Base-by-base conservation (phyloP, 1,140 invertebrate genomes). In the Tetramorium alpestre region DNA sequence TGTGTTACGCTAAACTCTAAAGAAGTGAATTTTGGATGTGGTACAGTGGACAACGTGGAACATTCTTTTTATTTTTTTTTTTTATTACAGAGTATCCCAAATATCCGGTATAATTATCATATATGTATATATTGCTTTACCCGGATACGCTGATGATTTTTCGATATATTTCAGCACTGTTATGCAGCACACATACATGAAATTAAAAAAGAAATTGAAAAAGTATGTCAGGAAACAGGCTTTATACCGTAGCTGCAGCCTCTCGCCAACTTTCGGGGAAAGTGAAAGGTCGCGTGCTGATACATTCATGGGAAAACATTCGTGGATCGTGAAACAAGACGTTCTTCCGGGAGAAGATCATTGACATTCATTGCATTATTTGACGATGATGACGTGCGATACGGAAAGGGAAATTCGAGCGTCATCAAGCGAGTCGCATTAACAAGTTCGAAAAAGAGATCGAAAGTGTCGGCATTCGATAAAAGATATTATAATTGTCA, bases 201-300 rank as follows among this genome's bases (percentile, higher is more conserved):
- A 54, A 81, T 56, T 25, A 41, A 56, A 41, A 56, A 41, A 82
- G 38, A 47, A 60, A 38, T 72, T 33, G 8, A 38, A 33, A 11
- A 58, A 84, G 69, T 82, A 60, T 82, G 80, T 62, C 69, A 75
- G 41, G 8, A 75, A 75, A 84, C 25, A 33, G 44, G 28, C 18
- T 73, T 47, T 33, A 33, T 33, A 13, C 18, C 28, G 44, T 16
- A 33, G 41, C 18, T 67, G 7, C 28, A 44, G 16, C 33, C 49
- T 44, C 16, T 22, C 51, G n/a, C 67, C 41, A 58, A 75, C 69
- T 75, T 47, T 73, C 18, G 80, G 80, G 56, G 80, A 84, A 84
- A 84, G 80, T 84, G 69, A 84, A 84, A 84, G 80, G 33, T 62
- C 54, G 67, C 25, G 54, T 73, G 80, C 16, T 47, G 41, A n/a